Percentiles rank a stretch among this genome's conserved stretches.
These are phyloP conservation scores for Nyctibius grandis DNA, from an alignment of 2,797 vertebrate species.

Conservation along the genomic window DNA sequence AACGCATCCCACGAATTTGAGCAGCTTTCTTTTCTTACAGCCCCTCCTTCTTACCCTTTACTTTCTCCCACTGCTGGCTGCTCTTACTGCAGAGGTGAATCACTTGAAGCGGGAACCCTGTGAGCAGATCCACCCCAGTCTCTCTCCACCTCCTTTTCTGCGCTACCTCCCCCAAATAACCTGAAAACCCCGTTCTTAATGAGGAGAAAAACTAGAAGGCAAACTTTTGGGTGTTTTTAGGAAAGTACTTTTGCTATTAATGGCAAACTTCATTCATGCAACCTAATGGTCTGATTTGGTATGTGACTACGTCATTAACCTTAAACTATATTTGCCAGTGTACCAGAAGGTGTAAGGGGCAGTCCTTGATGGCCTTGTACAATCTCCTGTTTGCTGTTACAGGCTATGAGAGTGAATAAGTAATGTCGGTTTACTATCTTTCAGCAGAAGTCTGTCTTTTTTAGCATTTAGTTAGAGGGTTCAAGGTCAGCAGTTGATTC, in stretches of 20 bases:
- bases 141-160: neutral
- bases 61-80: neutral
- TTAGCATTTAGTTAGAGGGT: neutral
- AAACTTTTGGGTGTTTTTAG: neutral
- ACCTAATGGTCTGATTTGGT: neutral
- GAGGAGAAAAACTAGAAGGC: neutral
- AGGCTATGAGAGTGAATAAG: neutral
- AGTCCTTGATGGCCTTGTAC: neutral
- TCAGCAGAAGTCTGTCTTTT: neutral
- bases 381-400: neutral
- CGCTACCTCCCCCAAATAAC: neutral
- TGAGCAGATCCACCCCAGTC: neutral
- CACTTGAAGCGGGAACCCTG: neutral
- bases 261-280: neutral
- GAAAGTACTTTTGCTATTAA: neutral
- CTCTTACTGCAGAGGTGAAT: neutral
- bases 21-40: neutral
- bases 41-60: neutral
- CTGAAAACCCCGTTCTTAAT: neutral
- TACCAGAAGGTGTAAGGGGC: neutral
- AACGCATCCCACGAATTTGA: neutral
- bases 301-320: rapidly evolving
- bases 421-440: neutral
- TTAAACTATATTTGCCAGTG: neutral
- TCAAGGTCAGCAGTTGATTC: neutral